Conservation (phyloP, 53 echinoderm and acorn worm species). For the Antedon mediterranea region DNA sequence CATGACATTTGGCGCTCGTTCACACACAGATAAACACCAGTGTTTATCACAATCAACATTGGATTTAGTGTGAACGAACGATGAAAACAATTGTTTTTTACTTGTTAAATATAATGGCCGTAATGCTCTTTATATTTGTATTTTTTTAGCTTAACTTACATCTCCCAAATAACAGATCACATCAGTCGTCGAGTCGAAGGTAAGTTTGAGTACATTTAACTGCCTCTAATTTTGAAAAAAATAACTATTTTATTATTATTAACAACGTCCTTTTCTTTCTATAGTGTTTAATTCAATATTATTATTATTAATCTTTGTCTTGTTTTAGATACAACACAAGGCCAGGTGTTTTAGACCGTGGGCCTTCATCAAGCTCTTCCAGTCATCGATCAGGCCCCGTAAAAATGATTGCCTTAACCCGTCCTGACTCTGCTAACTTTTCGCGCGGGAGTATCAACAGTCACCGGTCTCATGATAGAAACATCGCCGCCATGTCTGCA, state of each 20-base stretch:
- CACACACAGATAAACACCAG: too few relatives aligned
- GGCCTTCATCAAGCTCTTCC: not conserved
- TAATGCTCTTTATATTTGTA: not conserved
- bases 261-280: too few relatives aligned
- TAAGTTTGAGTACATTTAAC: not conserved
- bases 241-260: too few relatives aligned
- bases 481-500: not conserved
- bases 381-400: conserved; percentile 12
- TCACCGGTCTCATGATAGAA: conserved; percentile 1
- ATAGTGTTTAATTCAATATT: too few relatives aligned
- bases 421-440: conserved; percentile 48
- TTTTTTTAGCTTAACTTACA: not conserved
- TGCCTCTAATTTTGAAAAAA: too few relatives aligned
- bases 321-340: not conserved
- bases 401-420: conserved; percentile 82
- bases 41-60: too few relatives aligned
- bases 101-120: too few relatives aligned
- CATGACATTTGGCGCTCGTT: too few relatives aligned
- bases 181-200: not conserved
- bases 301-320: not conserved
- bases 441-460: conserved; percentile 4
- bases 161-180: not conserved
- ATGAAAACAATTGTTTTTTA: too few relatives aligned
- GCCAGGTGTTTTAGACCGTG: not conserved
- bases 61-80: too few relatives aligned